These are phyloP conservation scores for Alouatta palliata DNA, from an alignment of 2,113 vertebrate species.

Conservation along the genomic window DNA sequence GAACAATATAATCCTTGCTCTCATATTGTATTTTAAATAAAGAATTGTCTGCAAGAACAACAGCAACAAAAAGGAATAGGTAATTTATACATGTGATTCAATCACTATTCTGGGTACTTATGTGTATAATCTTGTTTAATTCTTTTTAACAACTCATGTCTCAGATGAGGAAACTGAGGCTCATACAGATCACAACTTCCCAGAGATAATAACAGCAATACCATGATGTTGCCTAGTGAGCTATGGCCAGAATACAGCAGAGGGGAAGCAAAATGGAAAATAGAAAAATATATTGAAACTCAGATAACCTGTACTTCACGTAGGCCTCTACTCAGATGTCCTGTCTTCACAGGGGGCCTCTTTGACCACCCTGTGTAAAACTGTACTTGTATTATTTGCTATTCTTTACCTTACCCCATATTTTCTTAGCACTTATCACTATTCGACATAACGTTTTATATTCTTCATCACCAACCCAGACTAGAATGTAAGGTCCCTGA, in stretches of 20 bases:
- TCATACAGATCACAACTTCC: neutral
- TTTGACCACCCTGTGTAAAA: neutral
- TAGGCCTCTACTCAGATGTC: neutral
- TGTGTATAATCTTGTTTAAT: neutral
- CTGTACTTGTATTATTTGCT: neutral
- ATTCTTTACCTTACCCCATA: neutral
- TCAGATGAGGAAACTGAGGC: neutral
- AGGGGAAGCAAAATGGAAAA: neutral
- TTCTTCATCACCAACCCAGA: neutral
- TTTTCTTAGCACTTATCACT: neutral
- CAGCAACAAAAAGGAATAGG: neutral
- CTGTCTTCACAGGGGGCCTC: neutral
- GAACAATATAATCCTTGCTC: neutral
- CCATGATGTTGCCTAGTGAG: neutral
- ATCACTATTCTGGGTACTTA: neutral
- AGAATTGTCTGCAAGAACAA: neutral
- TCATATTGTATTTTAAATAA: neutral
- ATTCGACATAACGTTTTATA: neutral
- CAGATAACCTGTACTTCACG: neutral
- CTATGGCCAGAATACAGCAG: neutral
- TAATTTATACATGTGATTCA: neutral
- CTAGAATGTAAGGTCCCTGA: neutral
- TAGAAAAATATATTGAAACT: neutral
- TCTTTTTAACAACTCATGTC: neutral
- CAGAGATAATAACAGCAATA: neutral